phyloP scores from a whole-genome alignment of 1,140 invertebrate species.

The Drosophila sechellia region DNA sequence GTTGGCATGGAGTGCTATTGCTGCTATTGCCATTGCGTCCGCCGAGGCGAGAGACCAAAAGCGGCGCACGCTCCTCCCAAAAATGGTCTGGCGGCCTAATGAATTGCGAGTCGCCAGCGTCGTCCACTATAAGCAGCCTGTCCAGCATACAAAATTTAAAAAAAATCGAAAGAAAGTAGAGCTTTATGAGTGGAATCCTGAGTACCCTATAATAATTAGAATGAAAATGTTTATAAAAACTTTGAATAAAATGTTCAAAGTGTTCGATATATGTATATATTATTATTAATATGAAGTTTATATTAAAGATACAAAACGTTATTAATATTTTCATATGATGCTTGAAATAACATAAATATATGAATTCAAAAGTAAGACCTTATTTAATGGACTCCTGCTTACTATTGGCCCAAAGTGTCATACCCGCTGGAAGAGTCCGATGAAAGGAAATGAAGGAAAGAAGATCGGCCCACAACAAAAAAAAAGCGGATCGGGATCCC shows the following conservation, averaged over 20 bases:
- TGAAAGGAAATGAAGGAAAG: background rate
- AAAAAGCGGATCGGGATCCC: conserved; percentile 43
- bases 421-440: conserved; percentile 2
- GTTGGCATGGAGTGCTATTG: conserved; percentile 55
- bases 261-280: no score
- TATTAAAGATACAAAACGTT: no score
- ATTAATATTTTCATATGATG: no score
- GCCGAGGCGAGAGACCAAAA: conserved; percentile 66
- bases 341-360: background rate
- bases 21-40: conserved; percentile 14
- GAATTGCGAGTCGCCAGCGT: conserved; percentile 65
- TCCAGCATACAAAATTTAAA: conserved; percentile 62
- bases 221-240: no score
- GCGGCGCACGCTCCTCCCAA: conserved; percentile 77
- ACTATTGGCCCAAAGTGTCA: background rate
- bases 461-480: conserved; percentile 5
- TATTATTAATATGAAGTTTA: no score
- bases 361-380: no score
- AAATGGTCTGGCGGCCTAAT: conserved; percentile 77
- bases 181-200: background rate
- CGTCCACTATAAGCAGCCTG: conserved; percentile 29
- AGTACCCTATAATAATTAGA: conserved; percentile 4
- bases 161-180: conserved; percentile 5
- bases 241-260: no score
- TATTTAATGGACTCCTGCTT: background rate